phyloP scores from a whole-genome alignment of 2,888 invertebrate species.

The Pammene fasciana region DNA sequence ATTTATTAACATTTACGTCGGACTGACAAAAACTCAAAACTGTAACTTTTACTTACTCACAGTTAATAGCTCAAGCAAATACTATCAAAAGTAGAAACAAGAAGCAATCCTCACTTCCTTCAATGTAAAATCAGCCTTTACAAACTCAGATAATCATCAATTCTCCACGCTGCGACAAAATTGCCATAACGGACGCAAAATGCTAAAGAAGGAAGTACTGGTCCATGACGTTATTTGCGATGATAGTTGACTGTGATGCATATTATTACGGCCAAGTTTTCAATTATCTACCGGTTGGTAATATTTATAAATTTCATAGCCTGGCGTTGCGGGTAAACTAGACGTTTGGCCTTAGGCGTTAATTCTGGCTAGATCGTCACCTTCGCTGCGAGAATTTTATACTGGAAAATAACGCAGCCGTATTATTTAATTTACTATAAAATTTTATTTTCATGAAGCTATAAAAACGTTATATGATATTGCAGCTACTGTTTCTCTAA shows the following conservation, averaged over 20 bases:
- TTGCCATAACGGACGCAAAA: slow-evolving; percentile 52
- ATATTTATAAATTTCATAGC: slow-evolving; percentile 40
- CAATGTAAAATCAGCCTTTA: slow-evolving; percentile 24
- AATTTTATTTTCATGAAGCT: not conserved
- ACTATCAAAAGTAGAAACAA: not conserved
- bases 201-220: slow-evolving; percentile 50
- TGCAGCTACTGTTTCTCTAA: too few relatives aligned
- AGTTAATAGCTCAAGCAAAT: too few relatives aligned
- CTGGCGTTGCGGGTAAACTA: slow-evolving; percentile 20
- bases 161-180: slow-evolving; percentile 59
- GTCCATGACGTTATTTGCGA: slow-evolving; percentile 37
- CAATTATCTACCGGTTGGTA: slow-evolving; percentile 40
- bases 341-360: slow-evolving; percentile 27
- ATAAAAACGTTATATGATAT: too few relatives aligned
- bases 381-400: slow-evolving; percentile 25
- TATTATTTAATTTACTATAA: not conserved
- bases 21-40: too few relatives aligned
- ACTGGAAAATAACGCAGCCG: slow-evolving; percentile 4
- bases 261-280: slow-evolving; percentile 39
- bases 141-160: slow-evolving; percentile 54
- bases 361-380: slow-evolving; percentile 26
- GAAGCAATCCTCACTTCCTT: not conserved
- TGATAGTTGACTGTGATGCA: slow-evolving; percentile 35
- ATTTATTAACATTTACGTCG: too few relatives aligned
- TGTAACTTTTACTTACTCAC: not conserved